Percentiles rank a stretch among this genome's conserved stretches.
Evolutionary conservation across 2,797 vertebrate genomes (phyloP).

Genomic region (Rhodeus uyekii): DNA sequence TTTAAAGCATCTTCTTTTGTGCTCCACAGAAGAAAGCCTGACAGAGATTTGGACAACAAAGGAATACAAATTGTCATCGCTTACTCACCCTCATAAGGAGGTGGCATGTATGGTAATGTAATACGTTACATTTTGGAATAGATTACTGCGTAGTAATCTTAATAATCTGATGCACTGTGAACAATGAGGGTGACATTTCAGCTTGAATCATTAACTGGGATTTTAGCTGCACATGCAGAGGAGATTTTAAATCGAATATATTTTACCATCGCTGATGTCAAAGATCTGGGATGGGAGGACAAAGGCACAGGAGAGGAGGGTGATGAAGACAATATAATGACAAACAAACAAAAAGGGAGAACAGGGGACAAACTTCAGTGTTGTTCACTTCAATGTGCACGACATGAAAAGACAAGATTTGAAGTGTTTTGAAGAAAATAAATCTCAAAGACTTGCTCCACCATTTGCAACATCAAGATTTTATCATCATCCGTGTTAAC

Average conservation of each 20-base stretch:
- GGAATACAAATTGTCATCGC: neutral
- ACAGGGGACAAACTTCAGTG: conserved; percentile 44
- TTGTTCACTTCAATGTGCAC: conserved; percentile 9
- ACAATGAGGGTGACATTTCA: neutral
- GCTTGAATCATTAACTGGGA: conserved; percentile 25
- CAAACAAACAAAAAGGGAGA: conserved; percentile 48
- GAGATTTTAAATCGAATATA: neutral
- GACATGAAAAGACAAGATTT: conserved; percentile 28
- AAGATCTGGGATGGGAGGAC: conserved; percentile 51
- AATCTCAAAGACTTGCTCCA: neutral
- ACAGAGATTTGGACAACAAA: neutral
- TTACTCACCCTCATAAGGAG: neutral
- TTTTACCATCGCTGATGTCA: conserved; percentile 60
- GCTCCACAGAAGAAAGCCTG: neutral
- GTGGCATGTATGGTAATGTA: neutral
- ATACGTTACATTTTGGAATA: neutral
- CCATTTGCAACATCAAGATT: neutral
- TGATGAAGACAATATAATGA: conserved; percentile 25
- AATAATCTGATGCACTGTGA: neutral
- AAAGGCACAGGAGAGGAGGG: conserved; percentile 28
- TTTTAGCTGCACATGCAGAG: conserved; percentile 36
- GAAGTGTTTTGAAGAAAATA: neutral
- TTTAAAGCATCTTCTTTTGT: neutral
- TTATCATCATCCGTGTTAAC: neutral
- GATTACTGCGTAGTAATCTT: neutral